Evolutionary conservation across 2,888 invertebrate species (phyloP).

Genomic region (Zygogramma bicolorata): DNA sequence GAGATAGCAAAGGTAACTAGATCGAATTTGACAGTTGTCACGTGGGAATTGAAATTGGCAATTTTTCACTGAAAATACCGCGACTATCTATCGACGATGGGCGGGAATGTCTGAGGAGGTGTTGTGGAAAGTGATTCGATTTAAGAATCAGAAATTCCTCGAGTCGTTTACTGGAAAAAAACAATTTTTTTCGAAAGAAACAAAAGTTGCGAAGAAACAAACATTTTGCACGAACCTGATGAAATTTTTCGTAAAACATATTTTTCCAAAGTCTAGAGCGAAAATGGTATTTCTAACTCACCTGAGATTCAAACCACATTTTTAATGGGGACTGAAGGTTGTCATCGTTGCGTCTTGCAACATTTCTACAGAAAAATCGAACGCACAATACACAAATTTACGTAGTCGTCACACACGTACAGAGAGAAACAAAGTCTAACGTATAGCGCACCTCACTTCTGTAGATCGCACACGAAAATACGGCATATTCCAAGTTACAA

Average conservation of each 20-base stretch:
- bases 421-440: constrained; percentile 37
- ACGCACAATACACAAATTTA: constrained; percentile 45
- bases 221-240: not conserved
- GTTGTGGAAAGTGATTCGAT: not conserved
- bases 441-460: constrained; percentile 47
- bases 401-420: constrained; percentile 36
- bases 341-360: constrained; percentile 66
- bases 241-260: not conserved
- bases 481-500: constrained; percentile 53
- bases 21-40: constrained; percentile 67
- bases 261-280: not conserved
- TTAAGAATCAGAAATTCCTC: not conserved
- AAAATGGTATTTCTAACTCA: constrained; percentile 50
- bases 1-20: constrained; percentile 67
- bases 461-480: constrained; percentile 52
- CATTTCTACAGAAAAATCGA: constrained; percentile 58
- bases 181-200: not conserved
- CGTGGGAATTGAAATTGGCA: constrained; percentile 58
- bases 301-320: constrained; percentile 68
- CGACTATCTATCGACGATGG: constrained; percentile 10
- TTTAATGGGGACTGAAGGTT: constrained; percentile 62
- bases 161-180: not conserved
- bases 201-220: not conserved
- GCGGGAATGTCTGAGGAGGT: not conserved
- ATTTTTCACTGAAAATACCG: constrained; percentile 56